These are phyloP conservation scores for Ranitomeya variabilis DNA, from an alignment of 2,113 vertebrate species.

Conservation along the genomic window DNA sequence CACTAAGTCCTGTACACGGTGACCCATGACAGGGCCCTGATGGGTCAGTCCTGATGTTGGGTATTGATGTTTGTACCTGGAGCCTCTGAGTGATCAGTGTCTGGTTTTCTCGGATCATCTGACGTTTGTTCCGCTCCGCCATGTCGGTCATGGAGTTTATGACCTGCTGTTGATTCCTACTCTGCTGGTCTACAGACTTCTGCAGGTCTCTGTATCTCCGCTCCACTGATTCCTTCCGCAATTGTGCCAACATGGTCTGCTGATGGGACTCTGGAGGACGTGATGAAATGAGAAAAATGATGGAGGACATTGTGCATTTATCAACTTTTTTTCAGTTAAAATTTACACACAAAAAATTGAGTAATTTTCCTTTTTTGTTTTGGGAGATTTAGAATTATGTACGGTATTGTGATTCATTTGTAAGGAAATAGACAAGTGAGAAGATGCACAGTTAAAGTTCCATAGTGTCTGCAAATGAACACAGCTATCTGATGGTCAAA, in stretches of 20 bases:
- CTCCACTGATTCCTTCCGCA: background rate
- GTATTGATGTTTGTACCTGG: background rate
- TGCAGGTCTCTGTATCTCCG: background rate
- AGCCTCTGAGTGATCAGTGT: background rate
- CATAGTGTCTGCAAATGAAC: too few relatives aligned
- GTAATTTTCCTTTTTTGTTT: too few relatives aligned
- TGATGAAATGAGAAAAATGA: background rate
- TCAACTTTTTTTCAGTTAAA: background rate
- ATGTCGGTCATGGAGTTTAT: background rate
- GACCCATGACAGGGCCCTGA: too few relatives aligned
- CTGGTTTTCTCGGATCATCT: background rate
- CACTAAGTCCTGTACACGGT: too few relatives aligned
- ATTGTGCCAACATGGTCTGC: background rate
- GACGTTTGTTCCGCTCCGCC: background rate
- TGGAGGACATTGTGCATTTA: background rate
- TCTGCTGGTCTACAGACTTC: background rate
- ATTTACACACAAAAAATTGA: background rate
- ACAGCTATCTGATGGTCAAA: too few relatives aligned
- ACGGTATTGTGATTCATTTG: too few relatives aligned
- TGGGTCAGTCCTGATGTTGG: too few relatives aligned
- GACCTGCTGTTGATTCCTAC: background rate
- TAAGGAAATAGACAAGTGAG: too few relatives aligned
- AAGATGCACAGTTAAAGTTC: too few relatives aligned
- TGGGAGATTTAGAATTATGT: too few relatives aligned
- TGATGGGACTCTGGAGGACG: background rate